Evolutionary conservation across 2,113 vertebrate species (phyloP), one percentile per base, ranked within the genome.

Genomic region (Campylomormyrus numenius): DNA sequence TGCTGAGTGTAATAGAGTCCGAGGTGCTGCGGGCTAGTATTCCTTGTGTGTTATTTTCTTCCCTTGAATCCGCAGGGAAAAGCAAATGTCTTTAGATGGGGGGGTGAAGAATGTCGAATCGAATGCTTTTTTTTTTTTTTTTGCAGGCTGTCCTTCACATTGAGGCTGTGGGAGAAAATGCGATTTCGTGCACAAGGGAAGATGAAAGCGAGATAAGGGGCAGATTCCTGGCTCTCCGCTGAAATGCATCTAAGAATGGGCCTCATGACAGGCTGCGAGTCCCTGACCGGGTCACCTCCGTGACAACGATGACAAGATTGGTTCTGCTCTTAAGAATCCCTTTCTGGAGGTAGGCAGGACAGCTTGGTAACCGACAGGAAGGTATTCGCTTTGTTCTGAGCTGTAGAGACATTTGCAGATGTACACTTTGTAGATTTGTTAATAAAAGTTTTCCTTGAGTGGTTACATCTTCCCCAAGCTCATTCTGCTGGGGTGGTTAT

Each of bases 401-500:
- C 62, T 66, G 62, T 66, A 27, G 62, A 11, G n/a, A 11, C 62
- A 66, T 66, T 27, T 11, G n/a, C 13, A 83, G 66, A 83, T 83
- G 0, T 83, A 83, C 31, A 19, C 39, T 19, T 39, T 15, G 19
- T 21, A 84, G 39, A 84, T 45, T 84, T 48, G 39, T 24, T 48
- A 83, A 42, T 19, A 58, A 45, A 9, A 19, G 17, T 45, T 42
- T 66, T 58, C 3, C 35, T 66, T 50, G 7, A 88, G 17, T 62
- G 6, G 52, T 21, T 62, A 4, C n/a, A 42, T n/a, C 48, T 53
- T 35, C 27, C 0, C 66, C 50, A 89, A 45, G 39, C 88, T 53
- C 50, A n/a, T 5, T 19, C 85, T 87, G 39, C 42, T 91, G 90
- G 49, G 48, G 53, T 50, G 86, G 90, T 86, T 53, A 77, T 89